Conservation (phyloP, 1,140 invertebrate species). For the Augochlora pura region DNA sequence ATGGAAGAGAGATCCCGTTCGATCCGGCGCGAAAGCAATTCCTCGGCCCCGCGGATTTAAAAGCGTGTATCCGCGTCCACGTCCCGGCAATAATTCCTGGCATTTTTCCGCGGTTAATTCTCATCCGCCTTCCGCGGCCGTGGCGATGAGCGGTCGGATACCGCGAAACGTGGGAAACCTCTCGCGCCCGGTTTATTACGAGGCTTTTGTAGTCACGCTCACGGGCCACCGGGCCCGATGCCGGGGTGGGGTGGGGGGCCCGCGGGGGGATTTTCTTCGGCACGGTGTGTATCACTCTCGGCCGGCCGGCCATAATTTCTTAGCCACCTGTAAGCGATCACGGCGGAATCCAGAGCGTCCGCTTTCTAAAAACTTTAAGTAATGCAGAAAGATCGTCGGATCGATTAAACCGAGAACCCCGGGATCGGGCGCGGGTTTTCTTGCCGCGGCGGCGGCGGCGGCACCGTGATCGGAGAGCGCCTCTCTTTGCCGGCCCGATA, state of each 20-base stretch:
- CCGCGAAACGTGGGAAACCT: slow-evolving; percentile 46
- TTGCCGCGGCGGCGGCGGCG: not conserved
- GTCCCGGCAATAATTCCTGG: slow-evolving; percentile 3
- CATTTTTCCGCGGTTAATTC: slow-evolving; percentile 36
- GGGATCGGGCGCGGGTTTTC: slow-evolving; percentile 20
- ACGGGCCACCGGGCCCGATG: no score
- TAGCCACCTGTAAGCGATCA: slow-evolving; percentile 47
- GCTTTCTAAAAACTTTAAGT: slow-evolving; percentile 55
- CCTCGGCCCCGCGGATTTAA: not conserved
- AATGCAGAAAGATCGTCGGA: slow-evolving; percentile 49
- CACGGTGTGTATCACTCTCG: slow-evolving; percentile 18
- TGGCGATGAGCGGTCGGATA: slow-evolving; percentile 25
- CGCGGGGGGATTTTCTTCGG: slow-evolving; percentile 14
- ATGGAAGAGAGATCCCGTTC: not conserved
- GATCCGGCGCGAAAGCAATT: not conserved
- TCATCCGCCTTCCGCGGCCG: slow-evolving; percentile 15
- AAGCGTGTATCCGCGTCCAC: slow-evolving; percentile 3
- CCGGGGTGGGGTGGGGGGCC: no score
- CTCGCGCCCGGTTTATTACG: slow-evolving; percentile 39
- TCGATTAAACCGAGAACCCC: slow-evolving; percentile 19
- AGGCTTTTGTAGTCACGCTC: slow-evolving; percentile 43
- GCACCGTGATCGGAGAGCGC: slow-evolving; percentile 26
- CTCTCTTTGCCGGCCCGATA: slow-evolving; percentile 16
- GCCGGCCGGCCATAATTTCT: slow-evolving; percentile 36
- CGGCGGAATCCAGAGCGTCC: slow-evolving; percentile 48